A percentile compares a stretch with the other conserved stretches of the same genome.
These are phyloP conservation scores for Miltochrista miniata DNA, from an alignment of 2,888 invertebrate genomes.

Conservation along the genomic window DNA sequence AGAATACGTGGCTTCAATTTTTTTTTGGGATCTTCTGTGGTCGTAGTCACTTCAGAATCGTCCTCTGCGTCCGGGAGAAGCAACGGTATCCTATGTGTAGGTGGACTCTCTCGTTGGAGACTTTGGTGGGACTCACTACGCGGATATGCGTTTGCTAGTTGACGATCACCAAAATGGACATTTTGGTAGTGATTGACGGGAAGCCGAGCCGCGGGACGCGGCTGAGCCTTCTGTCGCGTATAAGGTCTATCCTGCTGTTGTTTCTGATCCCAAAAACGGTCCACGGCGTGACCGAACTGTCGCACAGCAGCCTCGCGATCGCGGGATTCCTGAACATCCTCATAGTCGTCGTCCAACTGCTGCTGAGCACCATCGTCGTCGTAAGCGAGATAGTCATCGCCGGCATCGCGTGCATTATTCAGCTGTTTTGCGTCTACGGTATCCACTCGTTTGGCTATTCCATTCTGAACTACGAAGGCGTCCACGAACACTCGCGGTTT, in stretches of 20 bases:
- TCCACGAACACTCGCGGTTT: slow-evolving; percentile 74
- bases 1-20: slow-evolving; percentile 69
- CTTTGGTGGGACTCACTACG: slow-evolving; percentile 51
- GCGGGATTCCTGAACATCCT: slow-evolving; percentile 69
- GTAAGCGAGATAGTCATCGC: slow-evolving; percentile 61
- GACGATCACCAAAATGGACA: slow-evolving; percentile 74
- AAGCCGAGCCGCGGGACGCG: slow-evolving; percentile 25
- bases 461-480: slow-evolving; percentile 72
- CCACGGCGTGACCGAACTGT: slow-evolving; percentile 68
- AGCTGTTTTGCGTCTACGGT: slow-evolving; percentile 64
- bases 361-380: slow-evolving; percentile 55
- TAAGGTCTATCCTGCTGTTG: slow-evolving; percentile 25
- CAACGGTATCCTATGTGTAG: slow-evolving; percentile 48
- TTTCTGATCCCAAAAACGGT: slow-evolving; percentile 72
- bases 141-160: slow-evolving; percentile 46
- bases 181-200: slow-evolving; percentile 64
- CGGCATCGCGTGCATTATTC: slow-evolving; percentile 40
- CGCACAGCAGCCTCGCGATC: slow-evolving; percentile 61
- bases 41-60: slow-evolving; percentile 69
- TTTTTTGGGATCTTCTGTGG: slow-evolving; percentile 71
- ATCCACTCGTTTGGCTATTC: slow-evolving; percentile 67
- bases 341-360: slow-evolving; percentile 64
- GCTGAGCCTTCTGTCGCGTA: slow-evolving; percentile 35
- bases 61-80: slow-evolving; percentile 54
- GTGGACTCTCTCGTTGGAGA: slow-evolving; percentile 49